Percentiles rank a stretch among this genome's conserved stretches.
Evolutionary conservation across 2,888 invertebrate species (phyloP).

Genomic region (Subacronicta megacephala): DNA sequence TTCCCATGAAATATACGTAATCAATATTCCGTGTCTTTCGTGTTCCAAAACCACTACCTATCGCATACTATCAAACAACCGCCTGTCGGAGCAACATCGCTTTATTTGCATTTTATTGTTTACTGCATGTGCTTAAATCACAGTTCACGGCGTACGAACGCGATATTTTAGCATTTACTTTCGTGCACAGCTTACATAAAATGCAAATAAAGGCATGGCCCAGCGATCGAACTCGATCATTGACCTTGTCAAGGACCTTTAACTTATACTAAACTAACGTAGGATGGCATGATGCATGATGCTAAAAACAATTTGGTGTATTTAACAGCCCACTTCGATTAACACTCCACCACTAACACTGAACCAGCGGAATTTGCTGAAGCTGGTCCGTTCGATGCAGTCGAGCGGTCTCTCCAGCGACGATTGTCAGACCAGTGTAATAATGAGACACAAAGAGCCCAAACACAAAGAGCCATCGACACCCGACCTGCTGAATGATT

Average conservation of each 20-base stretch:
- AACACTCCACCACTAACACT: slow-evolving; percentile 88
- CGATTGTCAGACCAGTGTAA: slow-evolving; percentile 86
- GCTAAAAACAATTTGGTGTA: slow-evolving; percentile 84
- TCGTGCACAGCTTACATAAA: slow-evolving; percentile 89
- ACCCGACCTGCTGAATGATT: slow-evolving; percentile 90
- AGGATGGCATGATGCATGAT: slow-evolving; percentile 84
- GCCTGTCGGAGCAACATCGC: slow-evolving; percentile 77
- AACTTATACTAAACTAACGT: slow-evolving; percentile 70
- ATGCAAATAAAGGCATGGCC: slow-evolving; percentile 85
- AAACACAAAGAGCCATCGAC: slow-evolving; percentile 87
- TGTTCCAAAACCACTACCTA: slow-evolving; percentile 70
- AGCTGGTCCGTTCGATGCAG: slow-evolving; percentile 89
- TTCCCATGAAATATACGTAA: slow-evolving; percentile 56
- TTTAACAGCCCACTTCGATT: slow-evolving; percentile 89
- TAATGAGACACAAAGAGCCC: slow-evolving; percentile 86
- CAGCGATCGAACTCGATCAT: slow-evolving; percentile 65
- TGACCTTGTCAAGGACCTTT: slow-evolving; percentile 68
- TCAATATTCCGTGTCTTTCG: slow-evolving; percentile 65
- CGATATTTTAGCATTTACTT: slow-evolving; percentile 73
- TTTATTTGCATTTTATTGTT: slow-evolving; percentile 89
- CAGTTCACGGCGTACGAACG: slow-evolving; percentile 77
- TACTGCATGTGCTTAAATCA: slow-evolving; percentile 87
- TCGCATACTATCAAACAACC: slow-evolving; percentile 71
- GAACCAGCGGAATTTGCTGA: slow-evolving; percentile 90
- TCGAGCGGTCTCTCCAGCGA: slow-evolving; percentile 89